These are phyloP conservation scores for Tachyglossus aculeatus DNA, from an alignment of 2,797 vertebrate genomes.

Conservation along the genomic window DNA sequence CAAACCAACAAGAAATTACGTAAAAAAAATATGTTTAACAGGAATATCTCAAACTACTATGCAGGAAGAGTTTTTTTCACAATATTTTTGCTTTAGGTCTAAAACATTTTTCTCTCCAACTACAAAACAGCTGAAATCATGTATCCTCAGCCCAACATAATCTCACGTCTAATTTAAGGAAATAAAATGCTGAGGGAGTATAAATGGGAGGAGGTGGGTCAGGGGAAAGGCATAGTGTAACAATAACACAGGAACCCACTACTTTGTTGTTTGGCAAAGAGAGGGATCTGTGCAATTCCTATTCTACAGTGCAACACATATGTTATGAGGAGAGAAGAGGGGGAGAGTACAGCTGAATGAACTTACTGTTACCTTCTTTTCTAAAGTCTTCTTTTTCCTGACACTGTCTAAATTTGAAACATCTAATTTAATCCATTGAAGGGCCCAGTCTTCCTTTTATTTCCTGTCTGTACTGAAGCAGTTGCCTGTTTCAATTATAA, in stretches of 20 bases:
- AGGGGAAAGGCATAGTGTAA: constrained; percentile 55
- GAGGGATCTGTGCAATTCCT: constrained; percentile 51
- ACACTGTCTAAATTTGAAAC: constrained; percentile 92
- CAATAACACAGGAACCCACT: constrained; percentile 56
- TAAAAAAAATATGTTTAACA: neutral
- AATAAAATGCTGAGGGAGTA: constrained; percentile 61
- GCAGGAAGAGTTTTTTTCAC: constrained; percentile 55
- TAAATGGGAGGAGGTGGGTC: constrained; percentile 38
- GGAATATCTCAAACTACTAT: constrained; percentile 51
- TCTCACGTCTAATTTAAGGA: constrained; percentile 72
- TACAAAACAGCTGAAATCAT: constrained; percentile 66
- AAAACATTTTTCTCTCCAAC: constrained; percentile 61
- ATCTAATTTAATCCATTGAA: constrained; percentile 95
- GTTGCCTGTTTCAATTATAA: constrained; percentile 99
- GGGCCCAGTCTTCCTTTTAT: constrained; percentile 95
- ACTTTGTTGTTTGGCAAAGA: constrained; percentile 56
- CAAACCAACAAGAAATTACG: constrained; percentile 21
- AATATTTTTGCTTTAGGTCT: constrained; percentile 55
- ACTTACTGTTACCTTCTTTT: constrained; percentile 94
- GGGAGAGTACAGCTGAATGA: constrained; percentile 84
- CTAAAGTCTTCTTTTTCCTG: constrained; percentile 89
- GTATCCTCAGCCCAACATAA: constrained; percentile 64
- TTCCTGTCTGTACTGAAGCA: constrained; percentile 95
- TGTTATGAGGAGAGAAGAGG: constrained; percentile 68
- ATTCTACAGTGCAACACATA: constrained; percentile 65